A percentile compares a stretch with the other conserved stretches of the same genome.
These are phyloP conservation scores for Albula glossodonta DNA, from an alignment of 2,113 vertebrate genomes.

Conservation along the genomic window DNA sequence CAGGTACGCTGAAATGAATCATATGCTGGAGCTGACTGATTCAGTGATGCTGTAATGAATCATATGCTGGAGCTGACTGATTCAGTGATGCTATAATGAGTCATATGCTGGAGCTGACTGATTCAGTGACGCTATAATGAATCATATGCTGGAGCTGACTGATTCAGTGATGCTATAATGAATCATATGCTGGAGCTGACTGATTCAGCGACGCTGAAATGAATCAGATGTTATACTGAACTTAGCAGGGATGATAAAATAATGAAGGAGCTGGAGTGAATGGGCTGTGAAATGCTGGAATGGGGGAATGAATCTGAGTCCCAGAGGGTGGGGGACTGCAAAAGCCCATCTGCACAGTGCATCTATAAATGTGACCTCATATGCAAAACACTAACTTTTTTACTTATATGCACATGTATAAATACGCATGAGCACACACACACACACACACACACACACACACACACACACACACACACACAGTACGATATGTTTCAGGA, in stretches of 20 bases:
- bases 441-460: neutral
- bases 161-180: neutral
- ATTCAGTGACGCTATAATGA: neutral
- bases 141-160: neutral
- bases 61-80: neutral
- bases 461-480: neutral
- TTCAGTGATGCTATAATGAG: neutral
- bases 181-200: neutral
- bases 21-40: neutral
- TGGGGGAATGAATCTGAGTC: neutral
- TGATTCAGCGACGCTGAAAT: neutral
- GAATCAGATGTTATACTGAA: neutral
- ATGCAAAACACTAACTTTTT: too few relatives aligned
- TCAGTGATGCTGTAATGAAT: neutral
- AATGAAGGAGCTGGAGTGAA: neutral
- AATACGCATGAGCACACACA: neutral
- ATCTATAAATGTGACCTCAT: neutral
- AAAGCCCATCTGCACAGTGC: neutral
- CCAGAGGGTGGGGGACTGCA: neutral
- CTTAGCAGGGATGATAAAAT: neutral
- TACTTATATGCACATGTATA: too few relatives aligned
- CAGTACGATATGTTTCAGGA: neutral
- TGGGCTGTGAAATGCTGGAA: neutral
- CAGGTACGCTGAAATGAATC: neutral
- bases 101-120: neutral